Percentiles rank a stretch among this genome's conserved stretches.
Conservation (phyloP, 2,113 vertebrate genomes). For the Rhinolophus sinicus region DNA sequence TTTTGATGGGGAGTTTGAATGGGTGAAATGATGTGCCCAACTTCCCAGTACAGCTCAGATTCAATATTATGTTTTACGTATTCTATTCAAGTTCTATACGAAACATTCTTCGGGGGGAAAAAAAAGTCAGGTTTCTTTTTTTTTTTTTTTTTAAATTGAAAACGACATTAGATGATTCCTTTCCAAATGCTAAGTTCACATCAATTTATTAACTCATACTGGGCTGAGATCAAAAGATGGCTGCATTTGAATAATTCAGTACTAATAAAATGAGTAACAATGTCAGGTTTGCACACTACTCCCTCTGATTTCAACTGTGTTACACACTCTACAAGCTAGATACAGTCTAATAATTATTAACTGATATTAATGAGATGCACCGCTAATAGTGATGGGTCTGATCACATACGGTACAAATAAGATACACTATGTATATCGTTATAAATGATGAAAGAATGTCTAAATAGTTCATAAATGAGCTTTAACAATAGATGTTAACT, state of each 20-base stretch:
- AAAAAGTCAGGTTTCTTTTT: background rate
- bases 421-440: background rate
- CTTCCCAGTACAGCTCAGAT: background rate
- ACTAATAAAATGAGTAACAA: background rate
- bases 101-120: background rate
- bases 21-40: background rate
- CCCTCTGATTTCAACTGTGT: background rate
- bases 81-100: background rate
- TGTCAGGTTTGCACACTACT: background rate
- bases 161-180: background rate
- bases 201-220: background rate
- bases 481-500: background rate
- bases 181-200: background rate
- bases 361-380: background rate
- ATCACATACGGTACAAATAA: background rate
- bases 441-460: background rate
- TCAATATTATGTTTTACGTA: background rate
- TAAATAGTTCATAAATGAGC: background rate
- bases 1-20: rapidly evolving
- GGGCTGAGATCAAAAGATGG: background rate
- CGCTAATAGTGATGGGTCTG: background rate
- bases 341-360: background rate
- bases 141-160: background rate
- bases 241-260: background rate
- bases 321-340: background rate